A percentile compares a stretch with the other conserved stretches of the same genome.
These are phyloP conservation scores for Apostichopus californicus DNA, from an alignment of 35 echinoderm and acorn worm genomes.

Conservation along the genomic window DNA sequence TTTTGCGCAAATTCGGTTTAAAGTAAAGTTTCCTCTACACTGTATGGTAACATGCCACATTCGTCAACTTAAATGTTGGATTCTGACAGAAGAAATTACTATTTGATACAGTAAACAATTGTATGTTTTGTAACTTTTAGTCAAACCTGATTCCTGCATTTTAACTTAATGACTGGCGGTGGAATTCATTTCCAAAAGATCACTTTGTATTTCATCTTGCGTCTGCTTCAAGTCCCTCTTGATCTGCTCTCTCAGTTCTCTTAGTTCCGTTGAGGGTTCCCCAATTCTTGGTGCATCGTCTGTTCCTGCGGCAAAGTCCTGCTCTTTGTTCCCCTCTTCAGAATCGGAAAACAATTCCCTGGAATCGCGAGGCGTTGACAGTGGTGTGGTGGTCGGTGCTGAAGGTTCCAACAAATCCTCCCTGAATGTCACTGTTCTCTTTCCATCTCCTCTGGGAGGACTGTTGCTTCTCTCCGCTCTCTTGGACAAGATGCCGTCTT, in stretches of 20 bases:
- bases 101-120: no score
- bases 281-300: background rate
- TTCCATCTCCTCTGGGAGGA: slow-evolving; percentile 1
- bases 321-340: background rate
- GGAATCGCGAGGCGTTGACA: slow-evolving; percentile 65
- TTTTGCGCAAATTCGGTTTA: no score
- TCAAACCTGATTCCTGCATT: no score
- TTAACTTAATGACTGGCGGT: background rate
- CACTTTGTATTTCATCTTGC: slow-evolving; percentile 57
- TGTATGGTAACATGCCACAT: no score
- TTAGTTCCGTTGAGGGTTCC: background rate
- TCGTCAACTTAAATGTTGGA: no score
- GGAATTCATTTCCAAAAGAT: slow-evolving; percentile 35
- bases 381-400: slow-evolving; percentile 61
- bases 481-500: background rate
- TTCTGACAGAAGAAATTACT: no score
- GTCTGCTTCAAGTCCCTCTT: slow-evolving; percentile 69
- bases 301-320: background rate
- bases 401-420: slow-evolving; percentile 59
- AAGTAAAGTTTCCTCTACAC: no score
- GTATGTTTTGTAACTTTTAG: no score
- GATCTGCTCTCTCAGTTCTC: slow-evolving; percentile 61
- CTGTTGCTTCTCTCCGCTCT: background rate
- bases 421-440: slow-evolving; percentile 70
- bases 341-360: slow-evolving; percentile 40